Evolutionary conservation across 2,888 invertebrate species (phyloP), one percentile per base, ranked within the genome.

Genomic region (Odontocerum albicorne): DNA sequence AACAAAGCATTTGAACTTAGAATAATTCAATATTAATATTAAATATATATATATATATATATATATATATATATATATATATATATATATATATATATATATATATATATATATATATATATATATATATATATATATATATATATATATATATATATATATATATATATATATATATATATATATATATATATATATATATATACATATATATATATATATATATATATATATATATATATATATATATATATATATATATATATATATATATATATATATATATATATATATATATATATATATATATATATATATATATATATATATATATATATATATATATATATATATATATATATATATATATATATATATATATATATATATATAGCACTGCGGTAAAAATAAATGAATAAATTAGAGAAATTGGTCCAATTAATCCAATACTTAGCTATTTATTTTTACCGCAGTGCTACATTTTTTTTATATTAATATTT

Each of bases 91-190:
- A 12, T 35, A 12, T 35, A 35, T 7, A 7, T 35, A n/a, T 35
- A 35, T 35, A 35, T 35, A 35, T 7, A 7, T 35, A n/a, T 35
- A 35, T 35, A 35, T 35, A 12, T 35, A 35, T 35, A 12, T 35
- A 27, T 27, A 27, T 27, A 27, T 27, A 27, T 27, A 27, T 27
- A 27, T 27, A 27, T 27, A 27, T 27, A 27, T 27, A 27, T 27
- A 27, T 27, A 27, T 27, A 27, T 27, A 27, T 27, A 27, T 27
- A 27, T 27, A 27, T 27, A 27, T 27, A 27, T 27, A 27, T 27
- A 27, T 27, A 27, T 27, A 27, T 27, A 27, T 27, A 27, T 27
- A 27, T 27, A 27, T 27, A 27, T 27, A 27, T 27, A 27, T 27
- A 27, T 27, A 27, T 27, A 27, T 27, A 27, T 27, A 27, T 27